Base-by-base conservation (phyloP, 2,888 invertebrate species). In the Orgyia antiqua region DNA sequence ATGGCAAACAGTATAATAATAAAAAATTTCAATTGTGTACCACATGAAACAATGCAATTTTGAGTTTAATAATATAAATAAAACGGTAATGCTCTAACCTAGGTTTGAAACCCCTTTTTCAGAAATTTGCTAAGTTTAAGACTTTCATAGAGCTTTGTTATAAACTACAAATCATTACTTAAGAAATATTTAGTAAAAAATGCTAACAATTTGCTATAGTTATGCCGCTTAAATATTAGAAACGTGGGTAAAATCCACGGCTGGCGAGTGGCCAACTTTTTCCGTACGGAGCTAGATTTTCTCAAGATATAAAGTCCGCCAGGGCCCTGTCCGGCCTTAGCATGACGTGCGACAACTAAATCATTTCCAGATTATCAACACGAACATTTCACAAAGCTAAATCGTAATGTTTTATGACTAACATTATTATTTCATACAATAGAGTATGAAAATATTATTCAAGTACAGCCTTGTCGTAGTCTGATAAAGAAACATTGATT, bases 181-280 rank as follows among this genome's bases (percentile, higher is more conserved):
- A n/a, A n/a, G n/a, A n/a, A n/a, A n/a, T n/a, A n/a, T n/a, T n/a
- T n/a, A n/a, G n/a, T n/a, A n/a, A n/a, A n/a, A n/a, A n/a, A n/a
- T n/a, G n/a, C n/a, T n/a, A n/a, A n/a, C n/a, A n/a, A n/a, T n/a
- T n/a, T n/a, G n/a, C n/a, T n/a, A n/a, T n/a, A n/a, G n/a, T n/a
- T n/a, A n/a, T n/a, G n/a, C n/a, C n/a, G n/a, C n/a, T n/a, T n/a
- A n/a, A 45, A 54, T 60, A 65, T 61, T 68, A 57, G 58, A 57
- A 65, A 60, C 56, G 42, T 49, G 52, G 50, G 46, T 51, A 45
- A 54, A 47, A 42, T 43, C 50, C 41, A 54, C 44, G 51, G 36
- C 64, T 82, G 79, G 79, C 79, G 44, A 35, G 38, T 42, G 41
- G 65, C 80, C 82, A 82, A 67, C 59, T 57, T 58, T 73, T 73